Base-by-base conservation (phyloP, 2,888 invertebrate genomes). In the Reticulitermes lucifugus region DNA sequence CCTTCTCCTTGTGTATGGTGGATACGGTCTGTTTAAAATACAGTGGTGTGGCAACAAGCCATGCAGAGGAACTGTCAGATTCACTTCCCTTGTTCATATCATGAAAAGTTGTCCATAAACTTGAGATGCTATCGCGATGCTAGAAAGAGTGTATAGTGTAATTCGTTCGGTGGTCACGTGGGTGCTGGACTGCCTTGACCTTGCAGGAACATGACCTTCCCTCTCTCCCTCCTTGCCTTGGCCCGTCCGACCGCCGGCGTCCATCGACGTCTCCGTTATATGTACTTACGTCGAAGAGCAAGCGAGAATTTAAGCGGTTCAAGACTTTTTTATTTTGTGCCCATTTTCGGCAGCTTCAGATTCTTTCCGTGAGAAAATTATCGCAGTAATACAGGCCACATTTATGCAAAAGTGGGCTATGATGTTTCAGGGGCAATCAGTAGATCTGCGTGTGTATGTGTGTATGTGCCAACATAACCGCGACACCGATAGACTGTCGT, bases 191-290 rank as follows among this genome's bases (percentile, higher is more conserved):
- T 77, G 22, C 77, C 77, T 77, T 77, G 77, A 77, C 77, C 77
- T 77, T 77, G 77, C 77, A 2, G 25, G 51, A 77, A 75, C n/a
- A 77, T 77, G 77, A 77, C 77, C 77, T 77, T 77, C 77, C 46
- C 77, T 51, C 46, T 22, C 43, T 18, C 77, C 3, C 9, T 18
- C 4, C n/a, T 9, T 65, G 25, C 65, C 9, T 18, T 65, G n/a
- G 65, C 10, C 46, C 35, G 35, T 35, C 65, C n/a, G 65, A 18
- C 55, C 55, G 55, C 41, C 41, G 29, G 7, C 43, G n/a, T 21
- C 21, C 4, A 9, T 4, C 18, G 12, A n/a, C 21, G 43, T n/a
- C n/a, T 14, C 77, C 77, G 77, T 77, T 77, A 77, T 46, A 41
- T 73, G 21, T 41, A 21, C 73, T 4, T 29, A 25, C 18, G 12